phyloP scores from a whole-genome alignment of 2,113 vertebrate species.

The Nanorana parkeri region DNA sequence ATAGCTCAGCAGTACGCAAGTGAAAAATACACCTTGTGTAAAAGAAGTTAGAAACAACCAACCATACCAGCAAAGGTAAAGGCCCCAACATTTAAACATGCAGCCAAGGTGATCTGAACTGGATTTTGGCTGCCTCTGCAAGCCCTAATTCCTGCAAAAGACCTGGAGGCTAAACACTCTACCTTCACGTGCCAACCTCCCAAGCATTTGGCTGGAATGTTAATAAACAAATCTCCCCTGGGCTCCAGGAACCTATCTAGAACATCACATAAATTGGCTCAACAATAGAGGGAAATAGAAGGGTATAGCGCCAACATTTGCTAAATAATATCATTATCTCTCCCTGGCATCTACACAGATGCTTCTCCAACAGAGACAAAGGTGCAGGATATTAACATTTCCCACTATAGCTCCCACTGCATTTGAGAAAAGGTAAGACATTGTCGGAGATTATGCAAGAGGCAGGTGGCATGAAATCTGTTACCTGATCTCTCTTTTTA shows the following conservation, averaged over 20 bases:
- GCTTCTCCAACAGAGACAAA: slow-evolving; percentile 31
- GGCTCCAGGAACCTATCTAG: slow-evolving; percentile 53
- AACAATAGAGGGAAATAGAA: slow-evolving; percentile 44
- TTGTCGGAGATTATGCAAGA: slow-evolving; percentile 18
- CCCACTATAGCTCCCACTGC: slow-evolving; percentile 20
- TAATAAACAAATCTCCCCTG: slow-evolving; percentile 51
- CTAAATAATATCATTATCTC: slow-evolving; percentile 57
- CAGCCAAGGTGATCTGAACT: slow-evolving; percentile 44
- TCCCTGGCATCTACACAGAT: slow-evolving; percentile 50
- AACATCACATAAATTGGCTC: slow-evolving; percentile 50
- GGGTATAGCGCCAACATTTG: slow-evolving; percentile 42
- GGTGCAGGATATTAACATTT: slow-evolving; percentile 52
- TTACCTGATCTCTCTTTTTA: slow-evolving; percentile 10
- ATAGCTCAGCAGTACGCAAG: neutral
- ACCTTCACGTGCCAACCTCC: slow-evolving; percentile 51
- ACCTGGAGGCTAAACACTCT: slow-evolving; percentile 54
- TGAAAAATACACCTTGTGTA: slow-evolving; percentile 25
- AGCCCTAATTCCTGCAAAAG: slow-evolving; percentile 44
- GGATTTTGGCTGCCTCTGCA: slow-evolving; percentile 40
- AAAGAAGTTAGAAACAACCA: slow-evolving; percentile 29
- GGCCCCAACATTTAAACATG: neutral
- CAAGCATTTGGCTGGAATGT: slow-evolving; percentile 51
- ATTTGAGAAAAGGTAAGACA: slow-evolving; percentile 2
- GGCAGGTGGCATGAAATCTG: slow-evolving; percentile 1
- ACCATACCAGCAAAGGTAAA: slow-evolving; percentile 21